These are phyloP conservation scores for Xestoiulus laeticollis DNA, from an alignment of 2,888 invertebrate species.

Conservation along the genomic window DNA sequence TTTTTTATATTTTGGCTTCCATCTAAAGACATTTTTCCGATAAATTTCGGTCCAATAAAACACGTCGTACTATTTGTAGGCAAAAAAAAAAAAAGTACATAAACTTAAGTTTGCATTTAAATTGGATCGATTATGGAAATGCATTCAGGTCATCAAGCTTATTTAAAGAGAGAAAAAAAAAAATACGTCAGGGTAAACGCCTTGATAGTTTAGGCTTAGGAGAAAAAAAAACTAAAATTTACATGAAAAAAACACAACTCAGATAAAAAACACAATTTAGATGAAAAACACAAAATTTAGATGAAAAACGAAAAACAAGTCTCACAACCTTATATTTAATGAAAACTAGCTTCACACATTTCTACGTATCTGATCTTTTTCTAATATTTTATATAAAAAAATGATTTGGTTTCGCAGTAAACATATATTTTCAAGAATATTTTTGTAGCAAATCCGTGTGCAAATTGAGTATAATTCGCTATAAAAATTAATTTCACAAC, in stretches of 20 bases:
- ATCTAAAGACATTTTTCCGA: background rate
- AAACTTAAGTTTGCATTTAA: conserved; percentile 37
- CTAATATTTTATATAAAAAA: no score
- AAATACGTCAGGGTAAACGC: background rate
- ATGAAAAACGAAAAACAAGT: background rate
- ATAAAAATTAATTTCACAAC: no score
- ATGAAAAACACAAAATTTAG: background rate
- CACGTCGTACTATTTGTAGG: background rate
- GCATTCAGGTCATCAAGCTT: background rate
- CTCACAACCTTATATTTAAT: background rate
- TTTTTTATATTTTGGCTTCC: background rate
- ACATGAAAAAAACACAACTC: background rate
- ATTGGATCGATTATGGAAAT: conserved; percentile 37
- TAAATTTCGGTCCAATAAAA: conserved; percentile 5
- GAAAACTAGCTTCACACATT: background rate
- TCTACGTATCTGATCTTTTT: background rate
- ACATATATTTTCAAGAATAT: no score
- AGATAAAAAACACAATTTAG: background rate
- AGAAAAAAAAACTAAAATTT: background rate
- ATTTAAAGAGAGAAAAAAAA: background rate
- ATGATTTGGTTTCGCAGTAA: no score
- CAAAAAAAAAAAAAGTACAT: background rate
- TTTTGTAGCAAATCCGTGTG: no score
- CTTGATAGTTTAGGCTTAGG: background rate
- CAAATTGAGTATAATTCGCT: no score